Base-by-base conservation (phyloP, 2,113 vertebrate genomes). In the Ciconia stormi region DNA sequence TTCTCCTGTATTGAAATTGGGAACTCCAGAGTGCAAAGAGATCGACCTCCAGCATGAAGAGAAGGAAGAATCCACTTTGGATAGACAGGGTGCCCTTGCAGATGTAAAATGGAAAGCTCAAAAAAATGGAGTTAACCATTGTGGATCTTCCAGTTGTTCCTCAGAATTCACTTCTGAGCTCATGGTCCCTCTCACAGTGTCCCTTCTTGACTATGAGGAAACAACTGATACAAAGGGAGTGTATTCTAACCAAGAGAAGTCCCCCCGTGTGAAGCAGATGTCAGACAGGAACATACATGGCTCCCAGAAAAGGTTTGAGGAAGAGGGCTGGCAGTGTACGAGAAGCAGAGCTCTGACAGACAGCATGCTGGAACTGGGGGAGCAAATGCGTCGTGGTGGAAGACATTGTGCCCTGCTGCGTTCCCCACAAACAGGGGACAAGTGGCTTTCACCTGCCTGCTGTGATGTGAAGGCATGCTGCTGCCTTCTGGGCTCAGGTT, bases 171-270 rank as follows among this genome's bases (percentile, higher is more conserved):
- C 53, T 30, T 97, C 97, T 2, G 65, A 90, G 61, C n/a, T 93
- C 16, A 96, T 89, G 94, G 82, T 97, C 19, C 98, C 98, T 29
- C 95, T 98, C 52, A 96, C 87, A 0, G 26, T 96, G 18, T 97
- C 98, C 13, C 71, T 98, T 85, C 95, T 98, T 49, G 92, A 97
- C 56, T 95, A 84, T 2, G 77, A 97, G 29, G 88, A 93, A 22
- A 42, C 52, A 47, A 53, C 58, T 3, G 82, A 81, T 32, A 44
- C 81, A 70, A 53, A 72, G 42, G 38, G 90, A 91, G 23, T 5
- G 1, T 34, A 44, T 44, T 46, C 66, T 70, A 47, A 3, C 13
- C 80, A 44, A 10, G 89, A 93, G 42, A 63, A 78, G 36, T 30
- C 10, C 19, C 15, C 4, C 13, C 0, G 0, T 2, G 9, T 78